phyloP scores from a whole-genome alignment of 1,140 invertebrate species.

The Drosophila ironensis region DNA sequence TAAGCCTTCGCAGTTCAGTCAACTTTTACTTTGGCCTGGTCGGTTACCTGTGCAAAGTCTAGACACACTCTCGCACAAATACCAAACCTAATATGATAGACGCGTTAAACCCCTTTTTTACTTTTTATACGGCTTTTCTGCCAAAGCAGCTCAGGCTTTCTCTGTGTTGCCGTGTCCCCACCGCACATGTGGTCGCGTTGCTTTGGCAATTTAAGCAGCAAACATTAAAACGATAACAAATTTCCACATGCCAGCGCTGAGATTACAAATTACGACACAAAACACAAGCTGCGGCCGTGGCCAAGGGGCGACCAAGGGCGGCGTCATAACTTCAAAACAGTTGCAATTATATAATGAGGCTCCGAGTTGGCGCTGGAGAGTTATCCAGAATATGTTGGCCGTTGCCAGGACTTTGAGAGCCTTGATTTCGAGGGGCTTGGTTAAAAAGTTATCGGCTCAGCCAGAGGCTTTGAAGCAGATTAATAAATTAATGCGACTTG shows the following conservation, averaged over 20 bases:
- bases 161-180: too few species aligned
- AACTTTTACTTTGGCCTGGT: conserved; percentile 56
- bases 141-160: neutral
- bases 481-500: too few species aligned
- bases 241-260: conserved; percentile 54
- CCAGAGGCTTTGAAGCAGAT: neutral
- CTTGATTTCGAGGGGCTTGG: conserved; percentile 21
- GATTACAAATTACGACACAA: conserved; percentile 74
- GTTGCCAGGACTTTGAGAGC: conserved; percentile 14
- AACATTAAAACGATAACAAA: conserved; percentile 76
- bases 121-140: conserved; percentile 31
- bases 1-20: conserved; percentile 57
- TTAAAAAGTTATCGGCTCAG: neutral
- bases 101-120: conserved; percentile 54
- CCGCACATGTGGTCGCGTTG: conserved; percentile 28
- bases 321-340: conserved; percentile 67
- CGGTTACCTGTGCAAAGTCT: conserved; percentile 65
- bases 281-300: conserved; percentile 56
- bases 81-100: conserved; percentile 60
- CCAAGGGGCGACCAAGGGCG: conserved; percentile 1
- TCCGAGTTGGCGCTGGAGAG: conserved; percentile 35
- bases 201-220: conserved; percentile 63
- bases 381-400: conserved; percentile 19
- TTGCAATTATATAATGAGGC: conserved; percentile 74
- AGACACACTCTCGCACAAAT: conserved; percentile 32